Base-by-base conservation (phyloP, 2,113 vertebrate genomes). In the Haliaeetus leucogaster region DNA sequence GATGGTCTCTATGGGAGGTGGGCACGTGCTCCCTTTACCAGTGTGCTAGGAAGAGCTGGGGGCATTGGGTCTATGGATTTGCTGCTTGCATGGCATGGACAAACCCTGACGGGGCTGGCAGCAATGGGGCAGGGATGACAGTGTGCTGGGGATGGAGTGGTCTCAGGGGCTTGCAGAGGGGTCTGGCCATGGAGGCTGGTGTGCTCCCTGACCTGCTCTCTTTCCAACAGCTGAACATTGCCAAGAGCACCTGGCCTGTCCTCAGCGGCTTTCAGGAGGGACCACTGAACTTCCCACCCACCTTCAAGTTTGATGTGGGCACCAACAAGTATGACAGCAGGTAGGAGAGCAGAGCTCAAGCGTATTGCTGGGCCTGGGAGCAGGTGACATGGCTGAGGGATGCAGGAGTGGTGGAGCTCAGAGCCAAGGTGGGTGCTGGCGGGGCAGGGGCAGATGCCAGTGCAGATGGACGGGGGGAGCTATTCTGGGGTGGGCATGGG, bases 271-370 rank as follows among this genome's bases (percentile, higher is more conserved):
- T 99, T 96, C 98, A 99, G 67, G 99, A 99, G 89, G 99, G 99
- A 7, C 98, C 98, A 7, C 98, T 99, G 27, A 99, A 99, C 86
- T 99, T 99, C 62, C 99, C 99, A 7, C 99, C 99, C 14, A 99
- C 99, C 7, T 99, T 99, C 97, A 99, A 99, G 95, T 99, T 99
- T 52, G 99, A 99, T 18, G 99, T 99, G 96, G 99, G 99, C 55
- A 99, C 99, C 77, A 99, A 99, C 90, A 99, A 98, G 10, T 99
- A 99, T 0, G 99, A 99, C 94, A 99, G 99, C 96, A 99, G 99
- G 99, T 99, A 86, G 42, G 97, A 74, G 23, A 34, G 30, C 19
- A 34, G 63, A 91, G 62, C n/a, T 72, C 9, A n/a, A 26, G 50
- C 0, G 1, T 26, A 22, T 50, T 50, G 66, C 27, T 79, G 38